Base-by-base conservation (phyloP, 1,140 invertebrate genomes). In the Dryas iulia region DNA sequence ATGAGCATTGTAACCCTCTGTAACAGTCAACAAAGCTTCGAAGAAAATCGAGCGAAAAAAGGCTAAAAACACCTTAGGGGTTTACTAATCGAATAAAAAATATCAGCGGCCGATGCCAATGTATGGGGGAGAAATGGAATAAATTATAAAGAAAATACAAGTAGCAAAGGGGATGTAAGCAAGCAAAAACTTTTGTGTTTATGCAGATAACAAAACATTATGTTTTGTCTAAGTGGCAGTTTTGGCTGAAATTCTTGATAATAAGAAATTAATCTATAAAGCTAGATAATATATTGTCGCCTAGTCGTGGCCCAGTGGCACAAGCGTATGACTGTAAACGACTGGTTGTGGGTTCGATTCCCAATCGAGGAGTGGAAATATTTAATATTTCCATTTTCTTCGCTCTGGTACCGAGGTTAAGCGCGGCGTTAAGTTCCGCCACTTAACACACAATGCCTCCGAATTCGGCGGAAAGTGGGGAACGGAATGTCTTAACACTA, bases 21-120 rank as follows among this genome's bases (percentile, higher is more conserved):
- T 81, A 88, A 84, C 86, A 91, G 87, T 91, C 89, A 91, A 91
- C 89, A 91, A 91, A 89, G 87, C 87, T 90, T 90, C 79, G 88
- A 89, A 89, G 88, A 90, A 92, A 92, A 92, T 90, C 88, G 87
- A 91, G 81, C 86, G 86, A 92, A 92, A 92, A 92, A 92, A 90
- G 90, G 86, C 90, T 92, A 92, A 92, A 92, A 92, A 92, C 90
- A 92, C 92, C 92, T 92, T 89, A 87, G 92, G 92, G 92, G 92
- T 89, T 91, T 92, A 91, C 92, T 92, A 92, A 92, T 92, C 92
- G 92, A 92, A 92, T 92, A 92, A 92, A 91, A 92, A 92, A 92
- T 92, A 92, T 92, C 92, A 92, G 87, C 87, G 86, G 82, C 87
- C 86, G 83, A 90, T 89, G 88, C 80, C 83, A 84, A 89, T 86